Evolutionary conservation across 2,113 vertebrate species (phyloP), one percentile per base, ranked within the genome.

Genomic region (Nibea coibor): DNA sequence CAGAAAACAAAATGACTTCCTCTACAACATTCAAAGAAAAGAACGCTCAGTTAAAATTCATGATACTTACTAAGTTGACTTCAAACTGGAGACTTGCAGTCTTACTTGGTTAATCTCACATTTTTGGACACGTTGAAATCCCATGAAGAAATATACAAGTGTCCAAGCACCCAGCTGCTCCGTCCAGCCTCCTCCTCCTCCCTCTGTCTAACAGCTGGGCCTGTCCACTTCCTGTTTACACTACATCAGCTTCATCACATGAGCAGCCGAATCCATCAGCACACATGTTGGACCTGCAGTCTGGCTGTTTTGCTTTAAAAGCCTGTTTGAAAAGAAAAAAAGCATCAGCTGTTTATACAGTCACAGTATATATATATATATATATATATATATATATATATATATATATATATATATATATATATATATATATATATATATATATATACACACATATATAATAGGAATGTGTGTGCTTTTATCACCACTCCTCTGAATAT

Each of bases 161-260:
- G 35, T 39, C 28, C 2, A 19, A 22, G 66, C 53, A 53, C 75
- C 74, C 82, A 89, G 72, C 79, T 85, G 76, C 31, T 72, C 3
- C 0, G 1, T 1, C 50, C 14, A 16, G 2, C 43, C 31, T 7
- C 24, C 54, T 7, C 24, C 54, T 20, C 15, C 54, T 11, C 17
- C 20, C 19, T 17, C 19, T 4, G 3, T 9, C n/a, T 10, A 77
- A 82, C 86, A 86, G 81, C 84, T 86, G 81, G 81, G 67, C 59
- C 73, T 59, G 70, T 68, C 71, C 61, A 20, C 75, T 85, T 90
- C 86, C 89, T 85, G 84, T 90, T 88, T 85, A 85, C 77, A 68
- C 69, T 80, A 35, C 70, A 79, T 67, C 74, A 15, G 0, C 77
- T 66, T 56, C 63, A 62, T 80, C 10, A 53, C 75, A 72, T 68